A percentile compares a stretch with the other conserved stretches of the same genome.
Evolutionary conservation across 2,888 invertebrate species (phyloP).

Genomic region (Proisotoma minuta): DNA sequence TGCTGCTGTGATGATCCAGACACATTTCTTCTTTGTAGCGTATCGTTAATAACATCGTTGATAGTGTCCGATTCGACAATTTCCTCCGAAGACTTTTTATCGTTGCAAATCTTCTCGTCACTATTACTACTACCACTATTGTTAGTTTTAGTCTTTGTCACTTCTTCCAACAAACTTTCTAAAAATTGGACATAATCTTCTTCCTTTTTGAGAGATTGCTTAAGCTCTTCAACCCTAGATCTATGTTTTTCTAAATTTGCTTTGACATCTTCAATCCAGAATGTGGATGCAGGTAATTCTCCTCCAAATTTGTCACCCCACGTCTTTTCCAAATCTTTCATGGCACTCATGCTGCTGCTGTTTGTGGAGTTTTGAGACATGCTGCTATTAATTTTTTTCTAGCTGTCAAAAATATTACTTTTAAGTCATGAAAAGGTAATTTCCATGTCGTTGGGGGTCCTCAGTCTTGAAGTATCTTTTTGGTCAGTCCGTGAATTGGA

Average conservation of each 20-base stretch:
- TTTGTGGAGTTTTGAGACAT: slow-evolving; percentile 11
- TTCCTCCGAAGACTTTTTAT: too few relatives aligned
- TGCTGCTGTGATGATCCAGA: too few relatives aligned
- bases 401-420: background rate
- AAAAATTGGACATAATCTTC: slow-evolving; percentile 85
- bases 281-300: slow-evolving; percentile 81
- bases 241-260: slow-evolving; percentile 84
- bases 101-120: too few relatives aligned
- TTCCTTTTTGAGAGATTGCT: slow-evolving; percentile 83
- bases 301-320: slow-evolving; percentile 88
- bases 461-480: too few relatives aligned
- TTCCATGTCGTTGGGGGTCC: background rate
- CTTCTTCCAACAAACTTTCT: slow-evolving; percentile 76
- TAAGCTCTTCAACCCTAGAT: slow-evolving; percentile 73
- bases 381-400: background rate
- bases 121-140: slow-evolving; percentile 40
- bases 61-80: too few relatives aligned
- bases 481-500: too few relatives aligned
- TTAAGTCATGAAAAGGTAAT: background rate
- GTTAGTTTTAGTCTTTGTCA: slow-evolving; percentile 70
- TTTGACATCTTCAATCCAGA: slow-evolving; percentile 89
- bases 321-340: slow-evolving; percentile 57
- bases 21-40: slow-evolving; percentile 41
- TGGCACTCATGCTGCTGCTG: slow-evolving; percentile 47
- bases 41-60: slow-evolving; percentile 46